phyloP scores from a whole-genome alignment of 1,140 invertebrate genomes.

The Drosophila nannoptera region DNA sequence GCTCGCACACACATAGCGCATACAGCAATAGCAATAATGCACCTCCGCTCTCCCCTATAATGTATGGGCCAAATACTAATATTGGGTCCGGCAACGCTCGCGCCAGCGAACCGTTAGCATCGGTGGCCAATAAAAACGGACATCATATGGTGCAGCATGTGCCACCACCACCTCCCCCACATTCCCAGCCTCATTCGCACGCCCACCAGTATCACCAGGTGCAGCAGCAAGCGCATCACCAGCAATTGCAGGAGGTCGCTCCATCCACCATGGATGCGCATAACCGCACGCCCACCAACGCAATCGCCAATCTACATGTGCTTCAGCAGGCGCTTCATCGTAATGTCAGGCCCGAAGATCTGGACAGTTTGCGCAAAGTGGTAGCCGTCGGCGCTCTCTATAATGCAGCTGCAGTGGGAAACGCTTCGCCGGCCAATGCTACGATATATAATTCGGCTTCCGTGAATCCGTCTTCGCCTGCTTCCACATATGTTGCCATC shows the following conservation, averaged over 20 bases:
- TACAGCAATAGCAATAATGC: slow-evolving; percentile 24
- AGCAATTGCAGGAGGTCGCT: slow-evolving; percentile 56
- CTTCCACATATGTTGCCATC: slow-evolving; percentile 21
- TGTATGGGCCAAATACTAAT: slow-evolving; percentile 52
- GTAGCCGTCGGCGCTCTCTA: slow-evolving; percentile 66
- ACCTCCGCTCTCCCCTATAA: slow-evolving; percentile 51
- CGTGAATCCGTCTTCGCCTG: neutral
- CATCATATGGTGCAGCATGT: slow-evolving; percentile 63
- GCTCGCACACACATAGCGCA: slow-evolving; percentile 24
- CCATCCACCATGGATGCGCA: slow-evolving; percentile 54
- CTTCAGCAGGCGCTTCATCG: slow-evolving; percentile 69
- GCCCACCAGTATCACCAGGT: slow-evolving; percentile 49
- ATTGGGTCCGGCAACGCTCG: neutral
- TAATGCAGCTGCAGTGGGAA: slow-evolving; percentile 47
- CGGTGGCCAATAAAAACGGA: slow-evolving; percentile 31
- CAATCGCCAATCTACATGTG: slow-evolving; percentile 69
- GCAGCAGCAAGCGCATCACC: slow-evolving; percentile 29
- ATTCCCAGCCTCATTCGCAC: slow-evolving; percentile 35
- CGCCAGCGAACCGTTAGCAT: slow-evolving; percentile 13
- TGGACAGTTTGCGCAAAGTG: slow-evolving; percentile 71
- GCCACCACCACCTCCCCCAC: slow-evolving; percentile 32
- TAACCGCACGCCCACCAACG: slow-evolving; percentile 65
- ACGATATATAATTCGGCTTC: slow-evolving; percentile 29
- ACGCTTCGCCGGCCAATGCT: slow-evolving; percentile 9
- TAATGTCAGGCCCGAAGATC: slow-evolving; percentile 66